Base-by-base conservation (phyloP, 2,113 vertebrate species). In the Pycnonotus jocosus region DNA sequence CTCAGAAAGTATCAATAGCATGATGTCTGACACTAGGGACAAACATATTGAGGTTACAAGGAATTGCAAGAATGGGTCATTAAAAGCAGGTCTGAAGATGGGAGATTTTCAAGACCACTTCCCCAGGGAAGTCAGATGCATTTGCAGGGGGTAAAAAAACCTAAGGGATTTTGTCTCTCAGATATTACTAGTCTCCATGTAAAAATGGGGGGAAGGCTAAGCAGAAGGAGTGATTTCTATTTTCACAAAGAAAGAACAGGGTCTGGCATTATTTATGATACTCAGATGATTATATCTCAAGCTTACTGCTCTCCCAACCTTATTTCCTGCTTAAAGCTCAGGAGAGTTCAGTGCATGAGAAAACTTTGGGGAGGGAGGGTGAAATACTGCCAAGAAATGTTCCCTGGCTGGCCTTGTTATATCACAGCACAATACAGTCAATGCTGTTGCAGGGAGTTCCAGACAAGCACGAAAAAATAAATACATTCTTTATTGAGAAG, bases 1-100 rank as follows among this genome's bases (percentile, higher is more conserved):
- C 84, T 93, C 33, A 54, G 76, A 73, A 93, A 93, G 62, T 92
- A 97, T 96, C 95, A 90, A 91, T 89, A 95, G 42, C 47, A 9
- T 54, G 31, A 42, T 81, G 73, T 60, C 70, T 94, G 77, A 91
- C 60, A 92, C 31, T n/a, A 22, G n/a, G 71, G 68, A 81, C 68
- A 91, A 60, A 48, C 74, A 79, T 61, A 47, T 69, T 19, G 13
- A 72, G n/a, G 37, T 85, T 85, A 31, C 0, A 3, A 81, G 33
- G 33, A 38, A 94, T 50, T 76, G 56, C 62, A 86, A 79, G 60
- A 72, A 62, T 65, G 13, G 47, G 31, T 88, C 1, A 2, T 70
- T 64, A 92, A 82, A 94, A 83, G 8, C 66, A 53, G 20, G 13
- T 45, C 45, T 94, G 85, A 60, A 93, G 53, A 72, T 2, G 6